Conservation (phyloP, 2,888 invertebrate genomes). For the Tiliacea citrago region DNA sequence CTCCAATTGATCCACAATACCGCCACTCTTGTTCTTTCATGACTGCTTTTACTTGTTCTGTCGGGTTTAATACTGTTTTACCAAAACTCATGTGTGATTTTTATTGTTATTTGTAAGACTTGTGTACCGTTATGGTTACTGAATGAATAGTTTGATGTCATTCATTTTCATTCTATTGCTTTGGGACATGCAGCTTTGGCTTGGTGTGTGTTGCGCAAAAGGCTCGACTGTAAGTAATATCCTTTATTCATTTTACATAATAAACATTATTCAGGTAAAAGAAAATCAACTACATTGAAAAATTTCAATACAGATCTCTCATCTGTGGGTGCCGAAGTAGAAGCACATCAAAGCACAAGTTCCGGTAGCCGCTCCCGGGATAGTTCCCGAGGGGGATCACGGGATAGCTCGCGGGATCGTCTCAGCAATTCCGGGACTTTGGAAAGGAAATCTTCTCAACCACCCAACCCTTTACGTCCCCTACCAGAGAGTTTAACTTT, state of each 20-base stretch:
- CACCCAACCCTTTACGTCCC: constrained; percentile 91
- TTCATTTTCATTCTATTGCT: constrained; percentile 61
- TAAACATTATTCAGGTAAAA: not conserved
- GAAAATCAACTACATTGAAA: constrained; percentile 22
- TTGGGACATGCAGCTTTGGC: constrained; percentile 94
- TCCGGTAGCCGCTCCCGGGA: constrained; percentile 83
- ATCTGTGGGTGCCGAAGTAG: constrained; percentile 93
- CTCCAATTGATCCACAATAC: not conserved
- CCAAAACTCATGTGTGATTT: not conserved
- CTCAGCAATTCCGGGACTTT: constrained; percentile 87
- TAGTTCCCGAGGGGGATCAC: constrained; percentile 87
- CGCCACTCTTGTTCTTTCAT: not conserved
- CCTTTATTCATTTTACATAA: not conserved
- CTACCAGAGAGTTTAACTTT: constrained; percentile 96
- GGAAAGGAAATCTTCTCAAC: constrained; percentile 83
- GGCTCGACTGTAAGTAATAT: constrained; percentile 96
- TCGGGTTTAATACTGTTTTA: not conserved
- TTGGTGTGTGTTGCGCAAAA: constrained; percentile 97
- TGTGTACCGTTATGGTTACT: not conserved
- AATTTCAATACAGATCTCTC: constrained; percentile 92
- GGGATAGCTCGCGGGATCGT: constrained; percentile 87
- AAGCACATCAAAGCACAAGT: constrained; percentile 82
- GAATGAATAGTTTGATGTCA: constrained; percentile 23
- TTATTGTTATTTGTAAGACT: constrained; percentile 3
- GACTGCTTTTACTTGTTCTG: constrained; percentile 19